phyloP scores from a whole-genome alignment of 2,113 vertebrate genomes.

The Lagopus leucura region DNA sequence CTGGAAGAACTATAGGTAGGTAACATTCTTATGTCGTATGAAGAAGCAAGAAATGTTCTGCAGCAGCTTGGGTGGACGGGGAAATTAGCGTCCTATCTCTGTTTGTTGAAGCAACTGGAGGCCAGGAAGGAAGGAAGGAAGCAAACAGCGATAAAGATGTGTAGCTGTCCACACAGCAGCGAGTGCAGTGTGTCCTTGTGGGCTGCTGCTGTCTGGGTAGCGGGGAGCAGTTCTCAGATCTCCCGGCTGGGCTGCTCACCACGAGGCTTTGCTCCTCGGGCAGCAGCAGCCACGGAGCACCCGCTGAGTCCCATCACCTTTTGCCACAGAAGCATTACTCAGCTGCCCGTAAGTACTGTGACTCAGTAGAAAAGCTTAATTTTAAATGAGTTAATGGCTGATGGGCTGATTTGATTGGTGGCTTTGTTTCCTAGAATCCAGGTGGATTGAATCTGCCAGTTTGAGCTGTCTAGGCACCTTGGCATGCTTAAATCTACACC shows the following conservation, averaged over 20 bases:
- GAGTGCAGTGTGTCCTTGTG: not conserved
- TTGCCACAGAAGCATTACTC: not conserved
- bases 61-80: not conserved
- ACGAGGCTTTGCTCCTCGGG: not conserved
- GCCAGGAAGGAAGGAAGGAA: no score
- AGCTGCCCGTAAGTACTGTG: not conserved
- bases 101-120: not conserved
- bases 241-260: not conserved
- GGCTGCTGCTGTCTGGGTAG: not conserved
- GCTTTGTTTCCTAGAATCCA: not conserved
- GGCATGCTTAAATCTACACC: not conserved
- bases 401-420: not conserved
- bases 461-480: not conserved
- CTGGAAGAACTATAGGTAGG: not conserved
- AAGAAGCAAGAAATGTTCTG: not conserved
- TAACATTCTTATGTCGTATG: not conserved
- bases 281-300: not conserved
- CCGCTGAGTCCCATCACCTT: not conserved
- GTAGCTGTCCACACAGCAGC: not conserved
- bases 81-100: not conserved
- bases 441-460: not conserved
- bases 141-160: fast-evolving
- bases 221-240: not conserved
- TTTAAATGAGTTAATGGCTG: not conserved
- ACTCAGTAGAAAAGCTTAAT: not conserved